Evolutionary conservation across 2,797 vertebrate species (phyloP), one percentile per base, ranked within the genome.

Genomic region (Delichon dasypus): DNA sequence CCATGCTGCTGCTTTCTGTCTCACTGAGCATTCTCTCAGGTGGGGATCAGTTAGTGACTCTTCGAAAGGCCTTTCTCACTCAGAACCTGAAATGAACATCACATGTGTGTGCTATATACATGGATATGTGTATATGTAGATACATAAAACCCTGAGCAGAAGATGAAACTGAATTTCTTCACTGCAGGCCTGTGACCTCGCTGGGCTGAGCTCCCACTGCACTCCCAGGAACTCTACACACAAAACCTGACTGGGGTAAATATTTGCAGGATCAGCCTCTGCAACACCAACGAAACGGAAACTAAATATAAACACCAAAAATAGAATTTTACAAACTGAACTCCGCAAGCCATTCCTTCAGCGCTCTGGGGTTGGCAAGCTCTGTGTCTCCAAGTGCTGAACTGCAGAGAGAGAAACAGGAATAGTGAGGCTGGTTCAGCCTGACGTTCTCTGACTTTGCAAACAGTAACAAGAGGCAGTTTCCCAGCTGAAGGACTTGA

Each of bases 1-100:
- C 96, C 96, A 97, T 96, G 81, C 42, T 95, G 92, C 77, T 85
- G 90, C 20, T 50, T 34, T 66, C 67, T 91, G 5, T 79, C 81
- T 82, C 60, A 58, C 73, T 58, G 88, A 87, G 47, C 68, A 76
- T 87, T 47, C 80, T 91, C 87, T 65, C 50, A 23, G 44, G 47
- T 79, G 84, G 44, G 61, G 57, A 68, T 47, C 68, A 67, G 42
- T 23, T 86, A 53, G 48, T 50, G 62, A 75, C 27, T 77, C 36
- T 60, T 44, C 78, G 79, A 85, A 50, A 58, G 75, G 27, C 53
- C 64, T 42, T 65, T 75, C 60, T 65, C 55, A 88, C 84, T 90
- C 88, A 83, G 68, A 81, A 92, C 81, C 95, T 97, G 77, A 68
- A 97, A 94, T 51, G 88, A 94, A 29, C 54, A 89, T 25, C 55